These are phyloP conservation scores for Heliornis fulica DNA, from an alignment of 2,113 vertebrate species.

Conservation along the genomic window DNA sequence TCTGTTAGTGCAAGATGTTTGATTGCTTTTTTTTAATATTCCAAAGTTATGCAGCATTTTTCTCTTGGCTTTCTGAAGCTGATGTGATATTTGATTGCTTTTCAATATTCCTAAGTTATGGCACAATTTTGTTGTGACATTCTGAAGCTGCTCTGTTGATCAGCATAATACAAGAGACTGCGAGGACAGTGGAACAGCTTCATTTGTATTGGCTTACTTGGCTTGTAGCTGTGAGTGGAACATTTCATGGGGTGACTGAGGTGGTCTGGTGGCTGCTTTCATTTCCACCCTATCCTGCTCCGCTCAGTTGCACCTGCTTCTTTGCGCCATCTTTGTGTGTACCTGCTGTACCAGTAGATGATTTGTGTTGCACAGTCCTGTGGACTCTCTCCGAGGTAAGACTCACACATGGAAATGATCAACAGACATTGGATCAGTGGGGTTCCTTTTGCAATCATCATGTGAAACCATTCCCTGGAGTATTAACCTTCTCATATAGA, in stretches of 20 bases:
- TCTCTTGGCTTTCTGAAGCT: neutral
- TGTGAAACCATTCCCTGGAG: neutral
- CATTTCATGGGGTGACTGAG: neutral
- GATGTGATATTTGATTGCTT: neutral
- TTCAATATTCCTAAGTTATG: neutral
- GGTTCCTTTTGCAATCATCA: neutral
- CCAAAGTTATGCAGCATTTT: neutral
- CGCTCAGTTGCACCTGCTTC: neutral
- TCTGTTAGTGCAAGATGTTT: neutral
- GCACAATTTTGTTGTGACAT: neutral
- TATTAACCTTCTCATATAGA: neutral
- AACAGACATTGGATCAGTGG: fast-evolving
- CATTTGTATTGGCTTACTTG: neutral
- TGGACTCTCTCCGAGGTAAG: neutral
- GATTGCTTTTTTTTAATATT: neutral
- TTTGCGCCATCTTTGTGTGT: neutral
- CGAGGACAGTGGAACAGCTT: neutral
- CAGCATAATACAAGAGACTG: neutral
- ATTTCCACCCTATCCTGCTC: neutral
- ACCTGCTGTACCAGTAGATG: neutral
- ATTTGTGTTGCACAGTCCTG: neutral
- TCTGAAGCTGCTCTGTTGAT: neutral
- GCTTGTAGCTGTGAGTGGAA: neutral
- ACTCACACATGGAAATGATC: neutral
- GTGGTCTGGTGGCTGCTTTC: neutral